A percentile compares a stretch with the other conserved stretches of the same genome.
phyloP scores from a whole-genome alignment of 2,113 vertebrate species.

The Cyprinodon variegatus region DNA sequence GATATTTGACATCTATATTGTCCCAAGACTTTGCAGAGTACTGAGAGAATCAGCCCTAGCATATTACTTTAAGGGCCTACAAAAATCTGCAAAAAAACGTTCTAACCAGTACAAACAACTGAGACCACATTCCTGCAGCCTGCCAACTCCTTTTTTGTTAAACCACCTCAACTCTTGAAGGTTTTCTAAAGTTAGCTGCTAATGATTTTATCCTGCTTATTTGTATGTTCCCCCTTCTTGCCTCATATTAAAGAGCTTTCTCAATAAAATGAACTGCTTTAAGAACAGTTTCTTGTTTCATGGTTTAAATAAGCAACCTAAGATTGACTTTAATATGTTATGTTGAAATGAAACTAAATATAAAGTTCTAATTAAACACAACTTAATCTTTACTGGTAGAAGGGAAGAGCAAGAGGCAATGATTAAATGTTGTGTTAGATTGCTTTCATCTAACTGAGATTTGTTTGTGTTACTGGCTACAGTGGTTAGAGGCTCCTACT shows the following conservation, averaged over 20 bases:
- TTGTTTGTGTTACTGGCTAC: too few relatives aligned
- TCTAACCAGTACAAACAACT: conserved; percentile 53
- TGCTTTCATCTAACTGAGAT: too few relatives aligned
- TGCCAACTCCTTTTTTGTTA: conserved; percentile 36
- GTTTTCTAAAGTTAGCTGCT: conserved; percentile 15
- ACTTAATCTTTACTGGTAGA: conserved; percentile 7
- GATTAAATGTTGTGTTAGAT: conserved; percentile 1
- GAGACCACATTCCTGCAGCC: conserved; percentile 49
- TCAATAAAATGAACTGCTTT: background rate
- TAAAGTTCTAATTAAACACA: conserved; percentile 23
- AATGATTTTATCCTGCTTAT: conserved; percentile 2
- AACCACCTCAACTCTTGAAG: conserved; percentile 26
- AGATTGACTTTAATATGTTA: background rate
- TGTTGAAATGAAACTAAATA: conserved; percentile 2
- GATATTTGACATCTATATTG: conserved; percentile 34
- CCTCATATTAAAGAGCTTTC: background rate
- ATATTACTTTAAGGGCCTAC: conserved; percentile 50
- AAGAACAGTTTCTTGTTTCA: conserved; percentile 9
- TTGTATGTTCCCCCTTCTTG: conserved; percentile 6
- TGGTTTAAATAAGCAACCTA: conserved; percentile 3
- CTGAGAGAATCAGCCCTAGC: conserved; percentile 32
- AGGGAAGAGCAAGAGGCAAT: conserved; percentile 6
- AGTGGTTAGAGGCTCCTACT: too few relatives aligned
- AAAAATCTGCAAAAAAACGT: conserved; percentile 73
- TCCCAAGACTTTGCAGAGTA: conserved; percentile 60